Percentiles rank a stretch among this genome's conserved stretches.
These are phyloP conservation scores for Clarias batrachus DNA, from an alignment of 2,113 vertebrate genomes.

Conservation along the genomic window DNA sequence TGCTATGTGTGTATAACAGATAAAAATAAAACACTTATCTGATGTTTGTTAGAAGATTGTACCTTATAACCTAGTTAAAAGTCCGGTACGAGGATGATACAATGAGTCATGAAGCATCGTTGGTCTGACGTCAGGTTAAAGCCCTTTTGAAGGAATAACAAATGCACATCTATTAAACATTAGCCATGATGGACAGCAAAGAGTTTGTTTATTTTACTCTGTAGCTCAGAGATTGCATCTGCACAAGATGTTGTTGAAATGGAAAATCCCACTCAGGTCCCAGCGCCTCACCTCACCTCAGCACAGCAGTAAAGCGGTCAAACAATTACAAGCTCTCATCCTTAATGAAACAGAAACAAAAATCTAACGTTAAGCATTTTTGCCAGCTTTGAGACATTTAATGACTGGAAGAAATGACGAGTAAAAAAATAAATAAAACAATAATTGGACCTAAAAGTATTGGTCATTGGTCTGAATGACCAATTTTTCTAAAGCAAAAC, in stretches of 20 bases:
- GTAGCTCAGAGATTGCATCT: not conserved
- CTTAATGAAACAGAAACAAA: not conserved
- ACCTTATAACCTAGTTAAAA: not conserved
- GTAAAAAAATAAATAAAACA: not conserved
- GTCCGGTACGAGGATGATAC: too few species aligned
- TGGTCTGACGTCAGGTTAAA: not conserved
- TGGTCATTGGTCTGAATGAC: not conserved
- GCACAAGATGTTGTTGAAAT: not conserved
- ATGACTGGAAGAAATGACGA: not conserved
- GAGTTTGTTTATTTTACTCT: not conserved
- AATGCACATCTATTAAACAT: not conserved
- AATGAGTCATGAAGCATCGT: not conserved
- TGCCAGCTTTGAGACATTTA: not conserved
- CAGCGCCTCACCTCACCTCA: not conserved
- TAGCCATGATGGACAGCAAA: not conserved
- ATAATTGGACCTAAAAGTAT: not conserved
- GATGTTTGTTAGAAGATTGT: not conserved
- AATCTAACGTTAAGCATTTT: not conserved
- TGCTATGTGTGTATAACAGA: conserved; percentile 10
- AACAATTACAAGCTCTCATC: not conserved
- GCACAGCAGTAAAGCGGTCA: not conserved
- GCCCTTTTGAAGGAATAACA: not conserved
- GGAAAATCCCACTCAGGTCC: not conserved
- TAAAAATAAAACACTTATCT: not conserved
- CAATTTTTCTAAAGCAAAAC: not conserved